These are phyloP conservation scores for Ditula angustiorana DNA, from an alignment of 2,888 invertebrate species.

Conservation along the genomic window DNA sequence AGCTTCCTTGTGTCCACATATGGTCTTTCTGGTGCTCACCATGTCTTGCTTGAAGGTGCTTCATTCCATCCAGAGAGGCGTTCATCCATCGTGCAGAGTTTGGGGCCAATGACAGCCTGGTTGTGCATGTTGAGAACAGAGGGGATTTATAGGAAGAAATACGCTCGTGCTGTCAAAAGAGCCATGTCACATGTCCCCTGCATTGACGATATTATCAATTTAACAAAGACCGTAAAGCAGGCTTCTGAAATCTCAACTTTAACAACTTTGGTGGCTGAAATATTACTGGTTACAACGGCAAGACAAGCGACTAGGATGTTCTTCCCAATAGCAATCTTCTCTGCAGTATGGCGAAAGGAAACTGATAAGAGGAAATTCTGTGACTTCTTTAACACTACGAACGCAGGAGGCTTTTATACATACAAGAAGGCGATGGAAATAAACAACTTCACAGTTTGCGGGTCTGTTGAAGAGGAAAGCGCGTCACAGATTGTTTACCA, in stretches of 20 bases:
- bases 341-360: not conserved
- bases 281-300: constrained; percentile 45
- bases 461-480: not conserved
- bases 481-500: constrained; percentile 17
- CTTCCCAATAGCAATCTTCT: constrained; percentile 46
- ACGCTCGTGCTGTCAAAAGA: constrained; percentile 47
- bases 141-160: constrained; percentile 45
- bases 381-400: constrained; percentile 46
- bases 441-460: no score
- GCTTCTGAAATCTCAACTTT: constrained; percentile 41
- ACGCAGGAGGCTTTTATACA: constrained; percentile 43
- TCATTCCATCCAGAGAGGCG: constrained; percentile 48
- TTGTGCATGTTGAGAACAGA: constrained; percentile 47
- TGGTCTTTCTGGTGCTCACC: constrained; percentile 48
- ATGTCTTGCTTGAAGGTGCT: constrained; percentile 45
- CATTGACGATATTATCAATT: constrained; percentile 48
- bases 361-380: constrained; percentile 10
- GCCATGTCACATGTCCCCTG: constrained; percentile 47
- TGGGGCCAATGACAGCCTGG: constrained; percentile 49
- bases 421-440: constrained; percentile 47
- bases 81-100: constrained; percentile 44
- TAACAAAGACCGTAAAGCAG: constrained; percentile 41
- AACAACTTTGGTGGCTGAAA: constrained; percentile 45
- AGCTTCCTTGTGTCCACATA: constrained; percentile 48
- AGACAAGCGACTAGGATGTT: constrained; percentile 48